Conservation (phyloP, 1,140 invertebrate species). For the Araneus ventricosus region DNA sequence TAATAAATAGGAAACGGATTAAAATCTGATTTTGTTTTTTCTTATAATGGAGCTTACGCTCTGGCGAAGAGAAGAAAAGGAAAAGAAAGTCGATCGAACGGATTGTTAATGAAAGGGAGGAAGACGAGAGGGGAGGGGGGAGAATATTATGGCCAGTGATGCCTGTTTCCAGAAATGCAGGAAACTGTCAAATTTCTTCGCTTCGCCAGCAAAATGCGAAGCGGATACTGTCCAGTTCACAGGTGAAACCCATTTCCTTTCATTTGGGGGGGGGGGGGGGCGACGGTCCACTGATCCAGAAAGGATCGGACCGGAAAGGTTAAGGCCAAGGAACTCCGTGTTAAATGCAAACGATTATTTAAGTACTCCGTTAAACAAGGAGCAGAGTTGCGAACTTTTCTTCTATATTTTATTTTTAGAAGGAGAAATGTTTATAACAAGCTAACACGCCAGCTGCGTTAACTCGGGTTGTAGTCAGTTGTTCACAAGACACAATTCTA, state of each 20-base stretch:
- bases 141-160: not conserved
- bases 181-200: not conserved
- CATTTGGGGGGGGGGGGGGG: not conserved
- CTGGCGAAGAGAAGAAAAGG: not conserved
- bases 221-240: not conserved
- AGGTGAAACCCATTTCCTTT: slow-evolving; percentile 7
- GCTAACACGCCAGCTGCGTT: no score
- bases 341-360: no score
- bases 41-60: no score
- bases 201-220: not conserved
- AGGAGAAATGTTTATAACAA: no score
- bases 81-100: not conserved
- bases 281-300: not conserved
- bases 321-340: no score
- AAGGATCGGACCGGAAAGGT: slow-evolving; percentile 7
- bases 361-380: no score
- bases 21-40: no score
- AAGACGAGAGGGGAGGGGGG: not conserved
- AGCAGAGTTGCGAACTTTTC: no score
- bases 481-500: no score
- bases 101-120: not conserved
- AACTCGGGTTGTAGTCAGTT: no score
- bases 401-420: no score
- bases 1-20: no score
- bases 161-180: not conserved